phyloP scores from a whole-genome alignment of 2,113 vertebrate species.

The Pomatostomus ruficeps region DNA sequence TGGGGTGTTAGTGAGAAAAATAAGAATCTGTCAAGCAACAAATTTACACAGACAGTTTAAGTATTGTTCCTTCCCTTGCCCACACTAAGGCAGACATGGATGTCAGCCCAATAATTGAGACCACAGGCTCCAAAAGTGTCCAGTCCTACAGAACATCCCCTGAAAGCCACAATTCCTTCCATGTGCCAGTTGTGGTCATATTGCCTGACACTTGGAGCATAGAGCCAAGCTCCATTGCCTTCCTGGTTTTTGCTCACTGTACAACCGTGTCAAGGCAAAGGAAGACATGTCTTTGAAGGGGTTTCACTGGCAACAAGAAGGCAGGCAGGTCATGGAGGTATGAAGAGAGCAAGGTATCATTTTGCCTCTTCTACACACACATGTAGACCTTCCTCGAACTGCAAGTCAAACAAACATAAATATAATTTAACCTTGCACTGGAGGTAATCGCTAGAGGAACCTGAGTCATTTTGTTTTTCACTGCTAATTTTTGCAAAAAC shows the following conservation, averaged over 20 bases:
- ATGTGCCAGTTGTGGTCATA: rapidly evolving
- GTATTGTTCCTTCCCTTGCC: not conserved
- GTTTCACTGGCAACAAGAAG: not conserved
- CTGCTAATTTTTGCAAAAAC: not conserved
- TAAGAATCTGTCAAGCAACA: not conserved
- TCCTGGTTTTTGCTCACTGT: not conserved
- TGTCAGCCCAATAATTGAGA: not conserved
- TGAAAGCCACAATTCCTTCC: not conserved
- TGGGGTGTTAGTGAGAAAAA: not conserved
- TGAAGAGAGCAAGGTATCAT: not conserved
- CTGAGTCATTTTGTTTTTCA: rapidly evolving
- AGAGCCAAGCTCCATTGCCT: not conserved
- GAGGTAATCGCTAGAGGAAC: not conserved
- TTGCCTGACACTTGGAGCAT: not conserved
- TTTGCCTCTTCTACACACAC: not conserved
- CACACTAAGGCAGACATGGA: not conserved
- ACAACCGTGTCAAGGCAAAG: not conserved
- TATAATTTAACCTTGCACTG: not conserved
- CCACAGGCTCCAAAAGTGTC: not conserved
- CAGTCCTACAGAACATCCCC: not conserved
- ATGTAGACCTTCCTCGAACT: not conserved
- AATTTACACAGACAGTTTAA: not conserved
- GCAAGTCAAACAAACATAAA: not conserved
- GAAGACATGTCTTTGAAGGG: not conserved
- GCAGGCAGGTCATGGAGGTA: not conserved